Conservation (phyloP, 2,797 vertebrate genomes). For the Paedocypris micromegethes region DNA sequence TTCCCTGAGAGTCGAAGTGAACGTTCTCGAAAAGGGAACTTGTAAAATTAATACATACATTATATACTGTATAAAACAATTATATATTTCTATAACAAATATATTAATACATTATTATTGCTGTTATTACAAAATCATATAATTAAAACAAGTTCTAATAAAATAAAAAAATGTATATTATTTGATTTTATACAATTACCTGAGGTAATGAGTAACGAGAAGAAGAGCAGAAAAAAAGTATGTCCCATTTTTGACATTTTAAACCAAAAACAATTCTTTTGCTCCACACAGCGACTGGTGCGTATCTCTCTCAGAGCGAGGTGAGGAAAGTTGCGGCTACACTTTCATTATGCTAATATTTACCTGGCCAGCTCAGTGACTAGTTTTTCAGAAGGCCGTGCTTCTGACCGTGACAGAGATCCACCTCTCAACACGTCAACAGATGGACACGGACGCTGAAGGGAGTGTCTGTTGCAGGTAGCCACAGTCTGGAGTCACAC, state of each 20-base stretch:
- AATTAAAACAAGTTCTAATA: too few relatives aligned
- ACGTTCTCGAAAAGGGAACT: too few relatives aligned
- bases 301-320: neutral
- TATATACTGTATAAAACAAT: too few relatives aligned
- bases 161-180: too few relatives aligned
- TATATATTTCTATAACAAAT: too few relatives aligned
- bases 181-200: conserved; percentile 21
- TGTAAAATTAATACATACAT: too few relatives aligned
- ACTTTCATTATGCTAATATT: conserved; percentile 27
- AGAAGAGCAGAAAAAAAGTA: neutral
- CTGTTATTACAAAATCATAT: too few relatives aligned
- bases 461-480: conserved; percentile 18
- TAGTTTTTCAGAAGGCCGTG: conserved; percentile 1
- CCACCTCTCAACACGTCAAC: conserved; percentile 1
- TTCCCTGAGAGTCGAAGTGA: too few relatives aligned
- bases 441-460: conserved; percentile 2
- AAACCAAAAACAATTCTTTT: neutral
- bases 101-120: too few relatives aligned
- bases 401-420: conserved; percentile 4
- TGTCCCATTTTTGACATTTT: conserved; percentile 32
- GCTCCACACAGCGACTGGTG: neutral
- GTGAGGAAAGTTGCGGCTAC: neutral
- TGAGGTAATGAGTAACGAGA: conserved; percentile 20
- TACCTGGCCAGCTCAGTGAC: conserved; percentile 12
- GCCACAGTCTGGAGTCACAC: neutral